Percentiles rank a stretch among this genome's conserved stretches.
Evolutionary conservation across 1,140 invertebrate genomes (phyloP).

Genomic region (Caerostris darwini): DNA sequence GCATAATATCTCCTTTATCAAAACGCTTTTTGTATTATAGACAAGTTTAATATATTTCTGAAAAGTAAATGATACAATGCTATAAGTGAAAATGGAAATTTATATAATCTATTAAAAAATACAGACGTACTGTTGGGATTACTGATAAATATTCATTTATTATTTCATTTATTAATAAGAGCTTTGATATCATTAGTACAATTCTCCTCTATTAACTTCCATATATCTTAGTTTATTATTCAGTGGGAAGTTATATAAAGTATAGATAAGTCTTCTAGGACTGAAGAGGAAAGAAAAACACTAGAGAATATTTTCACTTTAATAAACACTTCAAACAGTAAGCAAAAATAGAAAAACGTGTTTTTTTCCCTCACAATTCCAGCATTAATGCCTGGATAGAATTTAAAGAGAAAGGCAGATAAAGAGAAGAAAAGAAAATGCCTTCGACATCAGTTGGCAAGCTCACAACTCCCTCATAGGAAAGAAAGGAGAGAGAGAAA

Average conservation of each 20-base stretch:
- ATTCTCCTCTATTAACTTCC: no score
- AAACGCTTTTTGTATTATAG: no score
- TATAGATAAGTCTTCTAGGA: not conserved
- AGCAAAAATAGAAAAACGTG: constrained; percentile 9
- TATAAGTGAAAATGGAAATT: no score
- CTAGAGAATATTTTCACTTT: constrained; percentile 27
- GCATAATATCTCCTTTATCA: no score
- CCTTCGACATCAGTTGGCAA: constrained; percentile 54
- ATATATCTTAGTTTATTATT: not conserved
- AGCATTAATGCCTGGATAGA: constrained; percentile 51
- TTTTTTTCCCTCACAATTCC: not conserved
- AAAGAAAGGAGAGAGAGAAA: constrained; percentile 13
- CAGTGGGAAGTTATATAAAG: not conserved
- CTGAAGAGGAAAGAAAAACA: not conserved
- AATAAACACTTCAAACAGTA: constrained; percentile 56
- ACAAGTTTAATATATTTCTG: no score
- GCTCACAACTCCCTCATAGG: constrained; percentile 30
- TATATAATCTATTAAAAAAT: no score
- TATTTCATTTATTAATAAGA: no score
- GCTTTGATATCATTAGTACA: no score
- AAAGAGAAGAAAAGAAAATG: constrained; percentile 43
- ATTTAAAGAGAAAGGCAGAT: constrained; percentile 51
- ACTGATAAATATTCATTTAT: no score
- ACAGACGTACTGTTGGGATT: no score
- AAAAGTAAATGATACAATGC: no score